A percentile compares a stretch with the other conserved stretches of the same genome.
Evolutionary conservation across 2,888 invertebrate species (phyloP).

Genomic region (Watsonalla binaria): DNA sequence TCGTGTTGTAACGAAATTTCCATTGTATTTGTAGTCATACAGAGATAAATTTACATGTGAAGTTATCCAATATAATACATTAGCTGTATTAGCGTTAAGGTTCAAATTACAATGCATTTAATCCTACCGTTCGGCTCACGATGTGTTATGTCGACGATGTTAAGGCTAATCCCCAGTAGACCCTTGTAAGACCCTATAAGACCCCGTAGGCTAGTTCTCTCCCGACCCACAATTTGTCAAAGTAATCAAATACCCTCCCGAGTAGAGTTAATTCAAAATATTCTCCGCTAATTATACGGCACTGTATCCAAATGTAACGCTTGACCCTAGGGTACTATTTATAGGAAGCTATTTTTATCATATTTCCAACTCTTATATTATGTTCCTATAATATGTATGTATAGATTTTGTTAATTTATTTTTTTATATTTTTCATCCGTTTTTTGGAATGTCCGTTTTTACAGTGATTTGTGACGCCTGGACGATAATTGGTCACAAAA

Average conservation of each 20-base stretch:
- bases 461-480: constrained; percentile 15
- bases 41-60: too few relatives aligned
- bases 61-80: too few relatives aligned
- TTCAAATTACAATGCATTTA: too few relatives aligned
- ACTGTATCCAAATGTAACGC: constrained; percentile 23
- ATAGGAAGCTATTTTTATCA: constrained; percentile 24
- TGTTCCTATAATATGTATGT: constrained; percentile 34
- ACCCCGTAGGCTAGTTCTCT: not conserved
- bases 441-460: constrained; percentile 31
- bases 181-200: not conserved
- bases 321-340: constrained; percentile 27
- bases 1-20: too few relatives aligned
- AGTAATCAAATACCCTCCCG: constrained; percentile 17
- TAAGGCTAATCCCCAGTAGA: not conserved
- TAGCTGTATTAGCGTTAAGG: too few relatives aligned
- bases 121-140: not conserved
- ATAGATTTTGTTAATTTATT: constrained; percentile 29
- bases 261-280: constrained; percentile 27
- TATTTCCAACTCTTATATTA: constrained; percentile 36
- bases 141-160: not conserved
- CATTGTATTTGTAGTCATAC: too few relatives aligned
- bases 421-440: constrained; percentile 29
- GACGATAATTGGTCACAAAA: constrained; percentile 21
- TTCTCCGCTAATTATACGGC: constrained; percentile 15
- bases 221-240: constrained; percentile 14